Conservation (phyloP, 2,797 vertebrate genomes). For the Notolepis coatsorum region DNA sequence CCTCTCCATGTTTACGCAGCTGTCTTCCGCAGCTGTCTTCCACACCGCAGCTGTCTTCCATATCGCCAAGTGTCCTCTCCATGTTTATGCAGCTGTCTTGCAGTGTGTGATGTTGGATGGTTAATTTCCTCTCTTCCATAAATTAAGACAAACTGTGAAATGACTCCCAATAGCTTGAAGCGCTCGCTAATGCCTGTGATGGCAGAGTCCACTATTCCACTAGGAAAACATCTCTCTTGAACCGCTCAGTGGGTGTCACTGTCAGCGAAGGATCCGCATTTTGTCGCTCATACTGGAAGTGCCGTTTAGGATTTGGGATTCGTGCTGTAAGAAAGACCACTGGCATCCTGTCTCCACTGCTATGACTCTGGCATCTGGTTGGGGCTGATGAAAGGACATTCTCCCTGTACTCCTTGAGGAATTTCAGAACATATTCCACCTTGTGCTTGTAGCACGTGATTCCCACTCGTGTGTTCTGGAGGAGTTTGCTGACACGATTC, state of each 20-base stretch:
- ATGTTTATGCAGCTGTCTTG: too few species aligned
- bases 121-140: constrained; percentile 1
- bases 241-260: neutral
- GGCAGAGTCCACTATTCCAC: neutral
- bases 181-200: neutral
- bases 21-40: too few species aligned
- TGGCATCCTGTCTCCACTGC: neutral
- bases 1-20: too few species aligned
- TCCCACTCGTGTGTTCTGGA: neutral
- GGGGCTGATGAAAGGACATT: constrained; percentile 2
- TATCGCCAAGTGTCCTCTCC: too few species aligned
- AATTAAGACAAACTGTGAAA: neutral
- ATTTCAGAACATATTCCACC: neutral
- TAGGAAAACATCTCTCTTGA: neutral
- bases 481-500: too few species aligned
- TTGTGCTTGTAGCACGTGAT: neutral
- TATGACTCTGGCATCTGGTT: neutral
- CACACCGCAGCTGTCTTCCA: too few species aligned
- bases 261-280: neutral
- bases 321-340: neutral
- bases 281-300: neutral
- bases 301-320: neutral
- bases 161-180: constrained; percentile 1
- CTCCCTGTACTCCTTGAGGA: neutral
- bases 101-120: neutral